Evolutionary conservation across 2,113 vertebrate genomes (phyloP), one percentile per base, ranked within the genome.

Genomic region (Ophthalmotilapia sp.): DNA sequence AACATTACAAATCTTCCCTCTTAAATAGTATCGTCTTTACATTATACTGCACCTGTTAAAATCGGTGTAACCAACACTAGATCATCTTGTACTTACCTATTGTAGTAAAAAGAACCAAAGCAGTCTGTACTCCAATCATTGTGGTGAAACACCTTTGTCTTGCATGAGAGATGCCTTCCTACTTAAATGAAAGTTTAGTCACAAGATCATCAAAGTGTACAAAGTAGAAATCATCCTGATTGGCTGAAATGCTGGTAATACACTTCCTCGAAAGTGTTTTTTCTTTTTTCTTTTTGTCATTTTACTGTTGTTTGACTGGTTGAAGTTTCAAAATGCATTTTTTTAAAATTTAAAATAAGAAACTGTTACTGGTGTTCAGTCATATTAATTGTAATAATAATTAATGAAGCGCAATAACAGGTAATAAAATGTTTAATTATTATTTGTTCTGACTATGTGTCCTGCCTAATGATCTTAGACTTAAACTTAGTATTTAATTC

Each of bases 11-110:
- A 6, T 31, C 7, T 5, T 10, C 2, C 36, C 1, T 15, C 6
- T 45, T 73, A 17, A 26, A 26, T 0, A 26, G 5, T 15, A 0
- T 73, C 3, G 38, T n/a, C 1, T 45, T 73, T 0, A 26, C 40
- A 73, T 15, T 45, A 26, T 26, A 15, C 5, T 2, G 21, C 2
- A 17, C 0, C 13, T 26, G 62, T 21, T 45, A 73, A 0, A 45
- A 73, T 40, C 17, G 0, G 36, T 1, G 11, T 23, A 2, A 26
- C 26, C 0, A 73, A 5, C 2, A 73, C 6, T 5, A 73, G 8
- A 45, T 45, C 40, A 29, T 55, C 9, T 70, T 26, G 2, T 2
- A 80, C 85, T 91, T 75, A 91, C 85, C 21, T 23, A 70, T 10
- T 58, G 36, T 38, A 55, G 42, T 6, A 6, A 91, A 62, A 80